These are phyloP conservation scores for Mythimna lalbum DNA, from an alignment of 2,888 invertebrate genomes.

Conservation along the genomic window DNA sequence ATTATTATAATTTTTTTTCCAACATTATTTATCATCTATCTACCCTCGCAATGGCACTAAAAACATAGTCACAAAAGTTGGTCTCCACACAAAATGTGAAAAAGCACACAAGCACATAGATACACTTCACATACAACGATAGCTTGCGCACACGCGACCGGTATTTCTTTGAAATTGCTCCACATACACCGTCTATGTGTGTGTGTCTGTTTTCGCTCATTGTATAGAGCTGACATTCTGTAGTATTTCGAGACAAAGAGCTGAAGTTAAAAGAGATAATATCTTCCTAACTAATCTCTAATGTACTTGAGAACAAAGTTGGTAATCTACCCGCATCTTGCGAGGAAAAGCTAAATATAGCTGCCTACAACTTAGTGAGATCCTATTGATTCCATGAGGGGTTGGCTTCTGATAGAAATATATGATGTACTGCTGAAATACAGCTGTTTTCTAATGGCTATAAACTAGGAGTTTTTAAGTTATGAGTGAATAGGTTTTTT, in stretches of 20 bases:
- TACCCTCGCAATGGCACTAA: background rate
- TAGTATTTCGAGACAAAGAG: background rate
- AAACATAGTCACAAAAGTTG: background rate
- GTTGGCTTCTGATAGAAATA: background rate
- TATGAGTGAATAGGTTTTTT: too few species aligned
- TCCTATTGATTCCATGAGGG: background rate
- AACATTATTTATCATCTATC: background rate
- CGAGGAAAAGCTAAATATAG: constrained; percentile 24
- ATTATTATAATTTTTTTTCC: too few species aligned
- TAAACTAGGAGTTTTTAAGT: too few species aligned
- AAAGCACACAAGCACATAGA: background rate
- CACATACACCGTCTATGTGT: background rate
- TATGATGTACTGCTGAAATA: background rate
- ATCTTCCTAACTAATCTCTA: constrained; percentile 23
- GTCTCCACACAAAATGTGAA: background rate
- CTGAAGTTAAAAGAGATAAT: constrained; percentile 20
- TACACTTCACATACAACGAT: background rate
- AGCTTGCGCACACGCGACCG: background rate
- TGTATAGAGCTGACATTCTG: background rate
- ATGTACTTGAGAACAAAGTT: constrained; percentile 37
- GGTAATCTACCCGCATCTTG: constrained; percentile 30
- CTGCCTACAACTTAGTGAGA: background rate
- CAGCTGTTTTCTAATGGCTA: too few species aligned
- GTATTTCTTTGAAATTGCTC: background rate
- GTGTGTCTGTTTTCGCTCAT: background rate